phyloP scores from a whole-genome alignment of 2,888 invertebrate genomes.

The Chymomyza amoena region DNA sequence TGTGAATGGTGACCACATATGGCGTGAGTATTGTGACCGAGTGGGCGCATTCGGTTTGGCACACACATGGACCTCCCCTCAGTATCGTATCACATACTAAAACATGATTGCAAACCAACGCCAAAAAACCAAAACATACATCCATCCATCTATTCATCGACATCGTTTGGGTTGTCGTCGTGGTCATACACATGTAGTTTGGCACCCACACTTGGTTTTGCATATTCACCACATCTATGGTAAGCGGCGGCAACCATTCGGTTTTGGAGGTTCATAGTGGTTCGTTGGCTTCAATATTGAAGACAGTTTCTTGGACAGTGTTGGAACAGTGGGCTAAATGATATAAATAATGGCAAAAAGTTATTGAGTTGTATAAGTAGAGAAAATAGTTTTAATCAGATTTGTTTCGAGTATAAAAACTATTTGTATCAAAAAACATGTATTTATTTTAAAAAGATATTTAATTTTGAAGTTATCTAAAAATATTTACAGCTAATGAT shows the following conservation, averaged over 20 bases:
- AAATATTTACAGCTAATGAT: no score
- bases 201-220: slow-evolving; percentile 60
- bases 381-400: no score
- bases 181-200: slow-evolving; percentile 63
- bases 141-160: slow-evolving; percentile 32
- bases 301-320: slow-evolving; percentile 1
- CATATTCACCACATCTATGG: slow-evolving; percentile 15
- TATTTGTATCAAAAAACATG: no score
- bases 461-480: no score
- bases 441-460: no score
- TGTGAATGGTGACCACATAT: slow-evolving; percentile 51
- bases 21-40: slow-evolving; percentile 24
- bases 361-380: not conserved
- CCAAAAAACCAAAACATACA: slow-evolving; percentile 35
- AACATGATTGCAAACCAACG: slow-evolving; percentile 44
- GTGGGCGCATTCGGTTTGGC: slow-evolving; percentile 42
- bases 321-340: slow-evolving; percentile 29
- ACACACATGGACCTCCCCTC: not conserved
- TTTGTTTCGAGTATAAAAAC: no score
- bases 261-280: not conserved
- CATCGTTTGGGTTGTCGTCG: slow-evolving; percentile 56
- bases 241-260: not conserved
- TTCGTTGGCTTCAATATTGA: not conserved
- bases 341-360: not conserved
- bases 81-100: slow-evolving; percentile 11